Evolutionary conservation across 2,888 invertebrate genomes (phyloP), one percentile per base, ranked within the genome.

Genomic region (Drosophila robusta): DNA sequence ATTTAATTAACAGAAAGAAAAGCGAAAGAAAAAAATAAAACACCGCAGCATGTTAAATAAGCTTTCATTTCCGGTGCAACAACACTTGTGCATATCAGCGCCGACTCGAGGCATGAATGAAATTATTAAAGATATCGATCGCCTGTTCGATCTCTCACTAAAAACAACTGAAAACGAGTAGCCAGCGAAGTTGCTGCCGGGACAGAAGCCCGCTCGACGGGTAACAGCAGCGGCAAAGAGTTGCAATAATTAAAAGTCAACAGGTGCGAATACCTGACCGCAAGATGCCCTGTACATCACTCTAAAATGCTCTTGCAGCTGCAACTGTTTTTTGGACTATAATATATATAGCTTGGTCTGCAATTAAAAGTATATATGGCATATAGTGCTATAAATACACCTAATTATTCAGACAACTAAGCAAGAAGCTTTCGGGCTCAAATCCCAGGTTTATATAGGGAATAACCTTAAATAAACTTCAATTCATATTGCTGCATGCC

Each of bases 41-140:
- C 18, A 18, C 71, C 70, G 60, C 78, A 63, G 75, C 77, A 68
- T 77, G 49, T 60, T 76, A 68, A 83, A 82, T 87, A 86, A 87
- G 88, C 83, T 83, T 83, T 83, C 83, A 83, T 83, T 83, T 83
- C 83, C 83, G 83, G 83, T 63, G 26, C 65, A 67, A 49, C 47
- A 70, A 39, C 77, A 77, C 78, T 77, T 78, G 72, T 56, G 71
- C 51, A 55, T 52, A 36, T 56, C 69, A 41, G 52, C 75, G 29
- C 11, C 60, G 64, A 71, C 61, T 65, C 36, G 72, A 50, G 87
- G 85, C 88, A 88, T 83, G 86, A 86, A 83, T 83, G 88, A 83
- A 83, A 83, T 85, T 83, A 83, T 86, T 88, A 79, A 86, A 88
- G 83, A 83, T 83, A 83, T 83, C 75, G 88, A 83, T 83, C 83